Base-by-base conservation (phyloP, 1,140 invertebrate species). In the Atta cephalotes region DNA sequence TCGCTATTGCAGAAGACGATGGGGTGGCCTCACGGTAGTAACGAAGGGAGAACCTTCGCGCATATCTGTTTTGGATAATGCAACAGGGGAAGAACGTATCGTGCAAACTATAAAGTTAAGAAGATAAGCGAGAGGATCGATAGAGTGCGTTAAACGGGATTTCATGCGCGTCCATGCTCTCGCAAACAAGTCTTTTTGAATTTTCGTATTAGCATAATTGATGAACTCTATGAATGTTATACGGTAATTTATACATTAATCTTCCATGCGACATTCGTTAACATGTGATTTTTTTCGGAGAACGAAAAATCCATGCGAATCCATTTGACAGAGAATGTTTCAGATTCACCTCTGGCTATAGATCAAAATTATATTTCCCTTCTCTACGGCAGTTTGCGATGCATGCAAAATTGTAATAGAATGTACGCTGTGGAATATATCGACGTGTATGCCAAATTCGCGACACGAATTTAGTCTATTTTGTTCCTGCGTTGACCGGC, bases 11-110 rank as follows among this genome's bases (percentile, higher is more conserved):
- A 5, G 10, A 56, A 31, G 71, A 45, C 21, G n/a, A 56, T 39
- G 39, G 56, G 49, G 65, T 56, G 16, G 21, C 21, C 39, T 39
- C 12, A 28, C 25, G 1, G n/a, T 7, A 21, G 6, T 31, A 39
- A 31, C 21, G 58, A 74, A 74, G 86, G 86, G 86, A 58, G 72
- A 78, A 58, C 60, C 72, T 68, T 25, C 21, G 70, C 25, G 85
- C 85, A 87, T 89, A 87, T 87, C 88, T 89, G 39, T 89, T 85
- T 68, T 76, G 79, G 88, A 85, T 90, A 89, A 90, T 87, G 78
- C 68, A 79, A 60, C 31, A 68, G 68, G 88, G 88, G 88, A 74
- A 74, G 53, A 10, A 10, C 28, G 58, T 28, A 70, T 39, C 62
- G 88, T 66, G 74, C 85, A 79, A 85, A 80, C 68, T 89, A 85